Evolutionary conservation across 2,888 invertebrate genomes (phyloP).

Genomic region (Eupithecia inturbata): DNA sequence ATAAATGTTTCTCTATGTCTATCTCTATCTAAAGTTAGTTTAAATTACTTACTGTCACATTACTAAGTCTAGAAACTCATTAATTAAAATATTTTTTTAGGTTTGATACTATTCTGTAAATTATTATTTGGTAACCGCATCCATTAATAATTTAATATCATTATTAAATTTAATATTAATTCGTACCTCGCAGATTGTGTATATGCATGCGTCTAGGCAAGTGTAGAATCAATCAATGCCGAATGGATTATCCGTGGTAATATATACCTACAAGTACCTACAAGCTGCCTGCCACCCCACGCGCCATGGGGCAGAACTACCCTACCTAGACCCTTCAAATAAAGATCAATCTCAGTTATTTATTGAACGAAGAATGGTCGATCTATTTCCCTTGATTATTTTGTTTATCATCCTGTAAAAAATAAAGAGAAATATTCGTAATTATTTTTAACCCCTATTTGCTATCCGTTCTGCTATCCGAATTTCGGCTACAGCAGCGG

Average conservation of each 20-base stretch:
- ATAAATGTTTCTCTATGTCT: no score
- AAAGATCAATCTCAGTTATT: no score
- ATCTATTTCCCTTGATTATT: not conserved
- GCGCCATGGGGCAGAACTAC: no score
- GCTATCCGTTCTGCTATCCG: not conserved
- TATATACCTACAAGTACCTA: not conserved
- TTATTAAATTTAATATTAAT: not conserved
- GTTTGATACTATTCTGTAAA: no score
- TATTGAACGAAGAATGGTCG: no score
- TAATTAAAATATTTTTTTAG: no score
- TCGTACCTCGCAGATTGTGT: not conserved
- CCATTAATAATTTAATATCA: not conserved
- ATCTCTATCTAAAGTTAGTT: no score
- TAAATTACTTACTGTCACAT: no score
- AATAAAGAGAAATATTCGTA: no score
- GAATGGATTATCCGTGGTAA: not conserved
- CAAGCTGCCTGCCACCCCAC: no score
- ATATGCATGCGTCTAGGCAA: not conserved
- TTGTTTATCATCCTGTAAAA: no score
- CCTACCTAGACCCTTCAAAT: not conserved
- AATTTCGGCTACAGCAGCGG: not conserved
- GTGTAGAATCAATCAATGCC: not conserved
- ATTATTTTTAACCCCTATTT: not conserved
- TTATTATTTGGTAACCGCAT: not conserved
- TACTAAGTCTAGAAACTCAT: no score